Evolutionary conservation across 92 coral and sea anemone genomes (phyloP).

Genomic region (Parazoanthus darwini): DNA sequence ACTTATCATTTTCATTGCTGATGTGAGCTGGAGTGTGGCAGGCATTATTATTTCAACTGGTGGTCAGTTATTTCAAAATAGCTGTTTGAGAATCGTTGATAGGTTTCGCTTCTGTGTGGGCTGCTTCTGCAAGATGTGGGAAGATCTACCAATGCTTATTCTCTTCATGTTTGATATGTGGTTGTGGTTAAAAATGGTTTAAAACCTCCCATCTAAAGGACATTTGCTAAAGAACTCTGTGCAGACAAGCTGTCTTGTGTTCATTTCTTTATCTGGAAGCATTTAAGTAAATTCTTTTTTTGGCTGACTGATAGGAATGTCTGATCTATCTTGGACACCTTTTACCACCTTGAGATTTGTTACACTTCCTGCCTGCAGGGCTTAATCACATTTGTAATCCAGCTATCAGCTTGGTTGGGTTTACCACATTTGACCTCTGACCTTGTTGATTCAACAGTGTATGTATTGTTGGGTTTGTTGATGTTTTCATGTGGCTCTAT

Average conservation of each 20-base stretch:
- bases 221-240: background rate
- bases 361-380: constrained; percentile 26
- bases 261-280: constrained; percentile 12
- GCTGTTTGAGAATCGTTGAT: background rate
- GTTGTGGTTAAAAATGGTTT: background rate
- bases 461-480: constrained; percentile 27
- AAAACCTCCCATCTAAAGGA: background rate
- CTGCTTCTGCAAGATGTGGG: background rate
- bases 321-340: constrained; percentile 7
- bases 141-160: background rate
- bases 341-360: constrained; percentile 38
- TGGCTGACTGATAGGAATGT: background rate
- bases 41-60: constrained; percentile 19
- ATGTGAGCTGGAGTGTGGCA: background rate
- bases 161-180: background rate
- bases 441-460: constrained; percentile 37
- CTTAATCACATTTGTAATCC: constrained; percentile 16
- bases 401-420: constrained; percentile 14
- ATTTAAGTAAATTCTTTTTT: background rate
- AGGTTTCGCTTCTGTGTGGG: constrained; percentile 18
- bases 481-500: constrained; percentile 1
- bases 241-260: constrained; percentile 3
- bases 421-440: constrained; percentile 13
- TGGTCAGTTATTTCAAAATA: constrained; percentile 26
- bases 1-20: background rate